Conservation (phyloP, 2,113 vertebrate genomes). For the Lophura nycthemera region DNA sequence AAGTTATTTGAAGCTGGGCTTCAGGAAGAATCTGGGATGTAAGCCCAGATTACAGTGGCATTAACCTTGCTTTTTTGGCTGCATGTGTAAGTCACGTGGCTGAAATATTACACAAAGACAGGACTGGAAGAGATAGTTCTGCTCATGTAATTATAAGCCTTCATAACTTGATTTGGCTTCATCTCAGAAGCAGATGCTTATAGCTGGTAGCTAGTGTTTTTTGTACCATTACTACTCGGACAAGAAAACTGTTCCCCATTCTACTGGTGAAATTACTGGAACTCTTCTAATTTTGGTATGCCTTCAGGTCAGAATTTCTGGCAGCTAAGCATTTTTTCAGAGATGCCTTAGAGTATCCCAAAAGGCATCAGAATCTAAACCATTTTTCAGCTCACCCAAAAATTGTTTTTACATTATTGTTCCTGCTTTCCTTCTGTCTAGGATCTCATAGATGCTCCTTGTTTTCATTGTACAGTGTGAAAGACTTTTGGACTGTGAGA, state of each 20-base stretch:
- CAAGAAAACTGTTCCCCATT: neutral
- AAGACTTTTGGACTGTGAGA: constrained; percentile 10
- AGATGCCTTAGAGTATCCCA: neutral
- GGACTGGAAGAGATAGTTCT: neutral
- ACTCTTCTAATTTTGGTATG: neutral
- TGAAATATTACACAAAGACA: neutral
- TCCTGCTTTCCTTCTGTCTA: neutral
- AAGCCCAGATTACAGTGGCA: neutral
- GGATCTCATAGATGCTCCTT: neutral
- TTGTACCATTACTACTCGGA: neutral
- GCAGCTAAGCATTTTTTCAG: neutral
- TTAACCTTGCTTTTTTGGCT: neutral
- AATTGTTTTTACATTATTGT: neutral
- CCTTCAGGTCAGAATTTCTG: neutral
- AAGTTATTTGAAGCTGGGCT: neutral
- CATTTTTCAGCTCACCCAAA: neutral
- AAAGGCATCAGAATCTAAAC: neutral
- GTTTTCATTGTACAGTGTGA: neutral
- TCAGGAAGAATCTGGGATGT: neutral
- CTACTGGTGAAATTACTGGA: neutral
- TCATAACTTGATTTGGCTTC: neutral
- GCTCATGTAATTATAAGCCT: neutral
- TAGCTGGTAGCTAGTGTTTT: neutral
- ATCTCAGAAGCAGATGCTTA: neutral
- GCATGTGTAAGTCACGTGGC: neutral